Conservation (phyloP, 2,888 invertebrate species). For the Drosophila meridionalis region DNA sequence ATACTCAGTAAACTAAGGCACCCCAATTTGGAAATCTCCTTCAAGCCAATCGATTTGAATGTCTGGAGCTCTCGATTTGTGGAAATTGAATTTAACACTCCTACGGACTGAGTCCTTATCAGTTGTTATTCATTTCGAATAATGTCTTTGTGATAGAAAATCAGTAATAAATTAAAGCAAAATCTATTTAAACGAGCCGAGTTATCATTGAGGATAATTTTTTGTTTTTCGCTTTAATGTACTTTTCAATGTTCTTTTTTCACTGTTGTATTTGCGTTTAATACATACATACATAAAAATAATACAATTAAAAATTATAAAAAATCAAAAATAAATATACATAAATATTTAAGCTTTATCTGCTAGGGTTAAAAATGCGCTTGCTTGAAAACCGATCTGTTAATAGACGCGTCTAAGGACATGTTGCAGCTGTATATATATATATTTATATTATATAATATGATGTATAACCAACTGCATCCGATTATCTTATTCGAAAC, state of each 20-base stretch:
- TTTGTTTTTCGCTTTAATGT: neutral
- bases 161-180: neutral
- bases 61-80: conserved; percentile 36
- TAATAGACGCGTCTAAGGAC: conserved; percentile 20
- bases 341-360: conserved; percentile 50
- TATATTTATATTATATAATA: conserved; percentile 21
- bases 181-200: neutral
- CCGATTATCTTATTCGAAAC: conserved; percentile 22
- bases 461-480: conserved; percentile 13
- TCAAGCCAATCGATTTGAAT: conserved; percentile 30
- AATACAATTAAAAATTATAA: conserved; percentile 61
- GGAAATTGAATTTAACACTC: conserved; percentile 33
- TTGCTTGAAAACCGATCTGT: conserved; percentile 33
- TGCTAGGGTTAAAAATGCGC: conserved; percentile 41
- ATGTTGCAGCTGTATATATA: conserved; percentile 9
- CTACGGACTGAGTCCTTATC: neutral
- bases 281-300: conserved; percentile 66
- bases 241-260: conserved; percentile 15
- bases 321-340: conserved; percentile 62
- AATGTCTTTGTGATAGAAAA: neutral
- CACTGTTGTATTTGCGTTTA: conserved; percentile 66
- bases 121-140: neutral
- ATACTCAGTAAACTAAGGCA: conserved; percentile 23
- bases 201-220: neutral
- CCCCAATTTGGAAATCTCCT: conserved; percentile 34